These are phyloP conservation scores for Brienomyrus brachyistius DNA, from an alignment of 2,113 vertebrate genomes.

Conservation along the genomic window DNA sequence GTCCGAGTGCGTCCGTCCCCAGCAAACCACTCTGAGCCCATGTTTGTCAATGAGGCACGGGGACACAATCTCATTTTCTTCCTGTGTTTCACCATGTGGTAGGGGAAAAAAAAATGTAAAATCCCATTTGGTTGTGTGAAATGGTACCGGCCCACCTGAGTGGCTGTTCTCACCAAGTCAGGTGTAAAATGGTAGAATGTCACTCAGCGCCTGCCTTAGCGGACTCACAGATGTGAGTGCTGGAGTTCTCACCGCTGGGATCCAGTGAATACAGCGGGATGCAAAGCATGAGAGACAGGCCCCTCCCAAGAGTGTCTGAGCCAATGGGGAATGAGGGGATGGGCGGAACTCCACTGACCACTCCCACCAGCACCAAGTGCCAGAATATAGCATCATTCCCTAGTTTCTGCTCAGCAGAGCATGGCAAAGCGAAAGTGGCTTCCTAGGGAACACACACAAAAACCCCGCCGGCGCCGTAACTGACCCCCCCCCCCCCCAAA, in stretches of 20 bases:
- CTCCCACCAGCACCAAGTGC: background rate
- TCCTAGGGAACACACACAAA: background rate
- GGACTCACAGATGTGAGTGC: background rate
- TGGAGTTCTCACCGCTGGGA: background rate
- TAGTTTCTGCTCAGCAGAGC: background rate
- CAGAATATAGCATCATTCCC: background rate
- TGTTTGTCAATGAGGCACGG: background rate
- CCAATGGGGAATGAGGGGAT: background rate
- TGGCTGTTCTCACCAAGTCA: background rate
- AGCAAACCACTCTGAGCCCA: background rate
- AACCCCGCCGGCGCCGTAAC: background rate
- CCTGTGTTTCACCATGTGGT: background rate
- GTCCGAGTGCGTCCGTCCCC: background rate
- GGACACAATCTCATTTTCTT: background rate
- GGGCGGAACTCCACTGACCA: background rate
- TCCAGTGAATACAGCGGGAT: background rate
- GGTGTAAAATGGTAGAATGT: background rate
- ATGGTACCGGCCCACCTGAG: background rate
- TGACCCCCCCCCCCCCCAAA: background rate
- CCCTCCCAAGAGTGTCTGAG: background rate
- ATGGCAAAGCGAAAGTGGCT: background rate
- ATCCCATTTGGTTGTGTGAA: background rate
- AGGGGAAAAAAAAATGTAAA: background rate
- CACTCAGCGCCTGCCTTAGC: background rate
- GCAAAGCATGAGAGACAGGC: background rate